These are phyloP conservation scores for Sebastolobus alascanus DNA, from an alignment of 2,797 vertebrate species.

Conservation along the genomic window DNA sequence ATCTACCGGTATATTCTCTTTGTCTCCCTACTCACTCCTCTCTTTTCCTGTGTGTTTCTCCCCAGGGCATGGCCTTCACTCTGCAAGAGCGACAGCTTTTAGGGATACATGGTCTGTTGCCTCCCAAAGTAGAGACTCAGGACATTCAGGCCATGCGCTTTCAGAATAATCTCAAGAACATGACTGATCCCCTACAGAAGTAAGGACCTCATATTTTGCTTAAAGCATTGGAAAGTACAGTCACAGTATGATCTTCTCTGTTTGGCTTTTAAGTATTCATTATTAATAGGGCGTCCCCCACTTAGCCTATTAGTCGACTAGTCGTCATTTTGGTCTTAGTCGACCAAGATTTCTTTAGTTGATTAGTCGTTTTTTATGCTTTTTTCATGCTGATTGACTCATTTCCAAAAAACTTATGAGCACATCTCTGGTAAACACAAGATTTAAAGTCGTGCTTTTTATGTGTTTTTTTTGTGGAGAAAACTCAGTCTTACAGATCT, in stretches of 20 bases:
- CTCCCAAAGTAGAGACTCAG: slow-evolving; percentile 96
- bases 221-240: neutral
- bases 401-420: no score
- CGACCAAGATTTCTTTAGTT: no score
- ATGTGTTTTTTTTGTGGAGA: no score
- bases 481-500: no score
- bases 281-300: neutral
- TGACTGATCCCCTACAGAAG: slow-evolving; percentile 94
- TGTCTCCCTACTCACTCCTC: neutral
- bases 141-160: slow-evolving; percentile 96
- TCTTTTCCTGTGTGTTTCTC: slow-evolving; percentile 19
- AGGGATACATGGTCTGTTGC: slow-evolving; percentile 94
- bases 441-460: no score
- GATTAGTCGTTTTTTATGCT: no score
- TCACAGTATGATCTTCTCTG: neutral
- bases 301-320: no score
- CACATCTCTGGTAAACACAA: no score
- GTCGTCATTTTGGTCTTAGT: no score
- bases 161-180: slow-evolving; percentile 93
- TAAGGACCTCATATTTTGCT: slow-evolving; percentile 71
- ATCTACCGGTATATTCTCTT: neutral
- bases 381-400: no score
- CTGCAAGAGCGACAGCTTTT: slow-evolving; percentile 94
- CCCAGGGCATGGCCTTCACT: slow-evolving; percentile 96
- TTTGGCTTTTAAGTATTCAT: neutral